Percentiles rank a stretch among this genome's conserved stretches.
phyloP scores from a whole-genome alignment of 2,888 invertebrate species.

The Vanessa cardui region DNA sequence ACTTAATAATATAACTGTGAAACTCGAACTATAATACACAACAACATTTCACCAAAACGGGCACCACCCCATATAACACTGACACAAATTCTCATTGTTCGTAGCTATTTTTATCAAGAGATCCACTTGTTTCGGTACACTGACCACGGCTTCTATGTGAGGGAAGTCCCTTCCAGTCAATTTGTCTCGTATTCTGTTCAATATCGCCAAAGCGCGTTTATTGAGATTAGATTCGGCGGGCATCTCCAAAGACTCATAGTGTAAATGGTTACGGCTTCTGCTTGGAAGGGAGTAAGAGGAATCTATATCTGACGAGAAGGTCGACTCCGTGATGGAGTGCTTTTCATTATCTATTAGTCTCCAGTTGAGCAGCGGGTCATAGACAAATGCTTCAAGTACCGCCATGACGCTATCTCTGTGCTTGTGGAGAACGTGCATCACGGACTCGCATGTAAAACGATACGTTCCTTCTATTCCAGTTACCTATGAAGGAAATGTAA shows the following conservation, averaged over 20 bases:
- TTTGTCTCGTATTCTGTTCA: constrained; percentile 96
- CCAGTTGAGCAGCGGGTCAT: constrained; percentile 99
- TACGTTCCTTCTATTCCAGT: constrained; percentile 99
- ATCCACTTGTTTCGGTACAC: constrained; percentile 95
- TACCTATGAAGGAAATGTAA: constrained; percentile 75
- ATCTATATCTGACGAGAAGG: constrained; percentile 71
- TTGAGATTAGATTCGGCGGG: constrained; percentile 91
- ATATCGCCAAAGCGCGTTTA: constrained; percentile 94
- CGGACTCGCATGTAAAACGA: constrained; percentile 97
- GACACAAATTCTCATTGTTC: constrained; percentile 98
- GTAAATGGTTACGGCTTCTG: constrained; percentile 65
- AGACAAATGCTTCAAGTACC: constrained; percentile 99
- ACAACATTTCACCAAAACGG: constrained; percentile 85
- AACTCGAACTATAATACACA: background rate
- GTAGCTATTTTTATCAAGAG: constrained; percentile 97
- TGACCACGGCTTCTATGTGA: constrained; percentile 86
- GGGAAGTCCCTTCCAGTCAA: constrained; percentile 96
- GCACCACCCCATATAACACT: constrained; percentile 99
- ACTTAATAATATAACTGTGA: too few species aligned
- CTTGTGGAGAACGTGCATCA: constrained; percentile 97
- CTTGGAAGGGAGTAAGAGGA: constrained; percentile 70
- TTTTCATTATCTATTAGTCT: constrained; percentile 88
- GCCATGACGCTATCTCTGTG: constrained; percentile 99
- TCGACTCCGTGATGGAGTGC: constrained; percentile 67
- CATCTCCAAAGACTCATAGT: constrained; percentile 73